A percentile compares a stretch with the other conserved stretches of the same genome.
Conservation (phyloP, 2,888 invertebrate genomes). For the Drosophila anceps region DNA sequence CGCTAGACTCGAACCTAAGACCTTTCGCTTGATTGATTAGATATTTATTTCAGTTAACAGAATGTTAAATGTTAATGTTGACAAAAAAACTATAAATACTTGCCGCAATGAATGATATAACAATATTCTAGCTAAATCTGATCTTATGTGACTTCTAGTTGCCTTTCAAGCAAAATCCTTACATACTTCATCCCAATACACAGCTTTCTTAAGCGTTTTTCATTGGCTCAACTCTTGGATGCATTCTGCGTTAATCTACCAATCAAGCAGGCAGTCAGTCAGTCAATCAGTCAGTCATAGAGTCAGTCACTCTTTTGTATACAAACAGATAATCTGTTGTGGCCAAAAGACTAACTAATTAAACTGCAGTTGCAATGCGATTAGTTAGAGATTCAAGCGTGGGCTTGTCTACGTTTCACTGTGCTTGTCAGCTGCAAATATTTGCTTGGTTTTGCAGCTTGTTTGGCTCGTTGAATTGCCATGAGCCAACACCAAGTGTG, state of each 20-base stretch:
- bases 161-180: background rate
- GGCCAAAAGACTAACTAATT: conserved; percentile 24
- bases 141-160: background rate
- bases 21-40: background rate
- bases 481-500: conserved; percentile 50
- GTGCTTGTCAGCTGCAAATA: conserved; percentile 62
- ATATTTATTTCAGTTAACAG: too few relatives aligned
- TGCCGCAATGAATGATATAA: background rate
- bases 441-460: conserved; percentile 49
- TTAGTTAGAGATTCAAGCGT: conserved; percentile 18
- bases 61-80: background rate
- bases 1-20: background rate
- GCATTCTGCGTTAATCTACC: background rate
- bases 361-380: conserved; percentile 21
- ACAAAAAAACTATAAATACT: background rate
- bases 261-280: conserved; percentile 2
- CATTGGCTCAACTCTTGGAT: background rate
- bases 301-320: background rate
- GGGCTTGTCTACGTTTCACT: conserved; percentile 18
- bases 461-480: conserved; percentile 44
- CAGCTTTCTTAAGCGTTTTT: background rate
- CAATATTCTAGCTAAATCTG: background rate
- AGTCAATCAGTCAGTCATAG: background rate
- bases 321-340: conserved; percentile 13
- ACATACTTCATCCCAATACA: background rate